Conservation (phyloP, 2,888 invertebrate genomes). For the Melieria picta region DNA sequence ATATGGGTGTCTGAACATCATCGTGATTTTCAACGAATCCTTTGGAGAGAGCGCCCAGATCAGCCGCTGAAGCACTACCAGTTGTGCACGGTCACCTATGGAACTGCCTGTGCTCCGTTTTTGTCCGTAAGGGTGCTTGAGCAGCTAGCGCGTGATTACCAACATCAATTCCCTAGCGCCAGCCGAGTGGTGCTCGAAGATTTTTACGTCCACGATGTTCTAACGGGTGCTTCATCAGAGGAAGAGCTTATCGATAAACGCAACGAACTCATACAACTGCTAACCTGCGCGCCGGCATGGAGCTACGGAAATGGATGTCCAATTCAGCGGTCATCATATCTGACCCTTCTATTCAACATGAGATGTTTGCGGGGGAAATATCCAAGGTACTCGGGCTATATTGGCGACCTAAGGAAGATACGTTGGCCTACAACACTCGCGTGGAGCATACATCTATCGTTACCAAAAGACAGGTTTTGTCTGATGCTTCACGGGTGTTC, state of each 20-base stretch:
- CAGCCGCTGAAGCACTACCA: conserved; percentile 34
- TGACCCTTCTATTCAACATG: neutral
- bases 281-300: neutral
- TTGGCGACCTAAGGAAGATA: conserved; percentile 16
- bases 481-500: conserved; percentile 24
- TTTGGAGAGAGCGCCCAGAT: conserved; percentile 35
- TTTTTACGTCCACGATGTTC: conserved; percentile 42
- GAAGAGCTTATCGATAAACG: conserved; percentile 13
- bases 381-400: conserved; percentile 14
- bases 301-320: conserved; percentile 18
- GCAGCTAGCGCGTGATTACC: conserved; percentile 37
- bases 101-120: conserved; percentile 39
- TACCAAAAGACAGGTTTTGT: conserved; percentile 20
- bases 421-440: neutral
- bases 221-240: conserved; percentile 34
- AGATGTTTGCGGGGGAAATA: neutral
- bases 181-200: conserved; percentile 33
- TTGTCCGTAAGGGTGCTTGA: conserved; percentile 38
- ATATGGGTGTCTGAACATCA: conserved; percentile 39
- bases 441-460: neutral
- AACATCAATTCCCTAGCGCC: conserved; percentile 33
- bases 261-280: neutral
- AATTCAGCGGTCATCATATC: neutral
- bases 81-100: conserved; percentile 41
- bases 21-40: conserved; percentile 37